phyloP scores from a whole-genome alignment of 2,888 invertebrate genomes.

The Danaus chrysippus region DNA sequence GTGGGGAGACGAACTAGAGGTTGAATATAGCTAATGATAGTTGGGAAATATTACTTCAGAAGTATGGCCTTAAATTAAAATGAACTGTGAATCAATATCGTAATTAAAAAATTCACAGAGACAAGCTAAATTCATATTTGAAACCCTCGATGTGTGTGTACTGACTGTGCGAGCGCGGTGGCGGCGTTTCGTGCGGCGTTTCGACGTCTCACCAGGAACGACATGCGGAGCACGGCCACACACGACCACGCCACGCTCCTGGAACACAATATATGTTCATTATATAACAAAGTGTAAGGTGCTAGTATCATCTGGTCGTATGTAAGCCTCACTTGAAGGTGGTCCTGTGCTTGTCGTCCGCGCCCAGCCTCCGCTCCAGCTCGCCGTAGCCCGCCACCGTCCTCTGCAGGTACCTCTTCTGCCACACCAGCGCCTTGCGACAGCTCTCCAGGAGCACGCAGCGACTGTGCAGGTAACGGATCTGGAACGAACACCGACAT shows the following conservation, averaged over 20 bases:
- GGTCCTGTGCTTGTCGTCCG: constrained; percentile 38
- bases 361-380: constrained; percentile 71
- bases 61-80: too few species aligned
- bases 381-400: constrained; percentile 77
- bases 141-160: constrained; percentile 19
- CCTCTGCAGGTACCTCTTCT: constrained; percentile 91
- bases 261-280: constrained; percentile 1
- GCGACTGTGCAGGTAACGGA: constrained; percentile 69
- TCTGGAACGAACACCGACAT: constrained; percentile 40
- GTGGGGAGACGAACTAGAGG: background rate
- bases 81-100: too few species aligned
- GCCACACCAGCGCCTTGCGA: constrained; percentile 92
- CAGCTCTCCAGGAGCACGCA: constrained; percentile 91
- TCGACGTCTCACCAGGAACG: constrained; percentile 62
- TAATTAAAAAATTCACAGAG: too few species aligned
- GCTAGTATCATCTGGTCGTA: background rate
- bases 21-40: too few species aligned
- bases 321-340: constrained; percentile 21
- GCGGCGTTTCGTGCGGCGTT: constrained; percentile 48
- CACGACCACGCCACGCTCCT: constrained; percentile 54
- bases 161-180: constrained; percentile 35
- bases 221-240: constrained; percentile 55
- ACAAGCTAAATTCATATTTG: background rate
- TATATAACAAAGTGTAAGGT: too few species aligned
- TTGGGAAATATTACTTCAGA: too few species aligned